These are phyloP conservation scores for Taeniopygia guttata DNA, from an alignment of 2,797 vertebrate genomes.

Conservation along the genomic window DNA sequence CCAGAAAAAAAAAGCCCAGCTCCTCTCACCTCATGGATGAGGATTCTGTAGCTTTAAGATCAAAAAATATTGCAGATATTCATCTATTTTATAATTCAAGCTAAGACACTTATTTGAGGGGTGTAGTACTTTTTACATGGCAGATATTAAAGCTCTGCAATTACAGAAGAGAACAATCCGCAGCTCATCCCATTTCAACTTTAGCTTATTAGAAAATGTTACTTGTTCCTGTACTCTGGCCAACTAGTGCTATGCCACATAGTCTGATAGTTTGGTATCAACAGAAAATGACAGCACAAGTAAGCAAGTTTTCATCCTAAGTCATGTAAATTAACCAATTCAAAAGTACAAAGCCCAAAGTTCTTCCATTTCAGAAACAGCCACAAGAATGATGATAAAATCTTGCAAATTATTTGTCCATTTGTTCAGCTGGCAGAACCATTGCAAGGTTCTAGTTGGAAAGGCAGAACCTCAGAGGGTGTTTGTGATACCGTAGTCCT, in stretches of 20 bases:
- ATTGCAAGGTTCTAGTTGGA: neutral
- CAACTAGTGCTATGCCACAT: neutral
- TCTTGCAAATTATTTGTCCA: neutral
- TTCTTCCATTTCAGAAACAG: neutral
- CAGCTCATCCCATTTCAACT: neutral
- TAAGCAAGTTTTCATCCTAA: neutral
- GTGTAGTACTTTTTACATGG: neutral
- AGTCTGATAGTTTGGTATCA: neutral
- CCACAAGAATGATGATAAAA: neutral
- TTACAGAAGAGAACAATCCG: neutral
- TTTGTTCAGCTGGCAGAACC: neutral
- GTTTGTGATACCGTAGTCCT: neutral
- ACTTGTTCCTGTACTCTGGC: neutral
- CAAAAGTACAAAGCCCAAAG: neutral
- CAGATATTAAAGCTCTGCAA: neutral
- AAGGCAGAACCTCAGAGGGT: neutral
- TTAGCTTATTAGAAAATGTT: neutral
- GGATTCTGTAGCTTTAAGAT: neutral
- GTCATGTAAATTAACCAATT: neutral
- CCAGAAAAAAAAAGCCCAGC: neutral
- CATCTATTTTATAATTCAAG: neutral
- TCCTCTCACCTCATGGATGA: neutral
- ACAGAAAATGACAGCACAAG: neutral
- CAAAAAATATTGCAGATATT: neutral
- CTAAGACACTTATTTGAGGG: neutral